These are phyloP conservation scores for Drosophila yooni DNA, from an alignment of 2,888 invertebrate species.

Conservation along the genomic window DNA sequence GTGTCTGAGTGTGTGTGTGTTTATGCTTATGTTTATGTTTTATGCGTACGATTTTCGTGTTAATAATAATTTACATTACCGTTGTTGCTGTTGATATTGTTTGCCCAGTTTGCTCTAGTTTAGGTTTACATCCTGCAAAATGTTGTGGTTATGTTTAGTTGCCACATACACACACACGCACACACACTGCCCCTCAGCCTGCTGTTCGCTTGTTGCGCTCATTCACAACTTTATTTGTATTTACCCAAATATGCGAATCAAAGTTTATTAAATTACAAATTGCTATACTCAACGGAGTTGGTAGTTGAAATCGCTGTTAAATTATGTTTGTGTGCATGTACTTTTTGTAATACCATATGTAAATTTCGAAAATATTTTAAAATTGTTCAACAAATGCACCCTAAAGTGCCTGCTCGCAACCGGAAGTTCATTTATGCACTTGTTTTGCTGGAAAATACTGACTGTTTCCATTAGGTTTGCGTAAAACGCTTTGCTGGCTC, in stretches of 20 bases:
- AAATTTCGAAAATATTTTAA: neutral
- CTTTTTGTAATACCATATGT: neutral
- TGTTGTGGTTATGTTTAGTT: conserved; percentile 12
- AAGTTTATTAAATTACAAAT: conserved; percentile 73
- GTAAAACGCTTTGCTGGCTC: neutral
- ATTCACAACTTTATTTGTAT: conserved; percentile 47
- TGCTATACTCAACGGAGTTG: conserved; percentile 45
- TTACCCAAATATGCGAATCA: conserved; percentile 62
- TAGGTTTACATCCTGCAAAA: conserved; percentile 7
- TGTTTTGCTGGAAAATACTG: conserved; percentile 4
- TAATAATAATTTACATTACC: conserved; percentile 71
- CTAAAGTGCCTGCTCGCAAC: conserved; percentile 10
- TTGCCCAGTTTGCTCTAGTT: conserved; percentile 25
- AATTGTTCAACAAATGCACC: conserved; percentile 19
- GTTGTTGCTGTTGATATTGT: conserved; percentile 16
- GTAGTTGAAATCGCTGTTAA: neutral
- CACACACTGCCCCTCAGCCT: neutral
- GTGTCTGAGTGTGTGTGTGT: neutral
- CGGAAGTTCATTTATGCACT: conserved; percentile 23
- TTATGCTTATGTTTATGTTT: conserved; percentile 5
- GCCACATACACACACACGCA: neutral
- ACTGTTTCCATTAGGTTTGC: neutral
- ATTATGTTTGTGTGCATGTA: neutral
- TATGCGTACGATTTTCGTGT: conserved; percentile 60
- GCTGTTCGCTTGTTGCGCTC: neutral